A percentile compares a stretch with the other conserved stretches of the same genome.
These are phyloP conservation scores for Drosophila yooni DNA, from an alignment of 2,888 invertebrate genomes.

Conservation along the genomic window DNA sequence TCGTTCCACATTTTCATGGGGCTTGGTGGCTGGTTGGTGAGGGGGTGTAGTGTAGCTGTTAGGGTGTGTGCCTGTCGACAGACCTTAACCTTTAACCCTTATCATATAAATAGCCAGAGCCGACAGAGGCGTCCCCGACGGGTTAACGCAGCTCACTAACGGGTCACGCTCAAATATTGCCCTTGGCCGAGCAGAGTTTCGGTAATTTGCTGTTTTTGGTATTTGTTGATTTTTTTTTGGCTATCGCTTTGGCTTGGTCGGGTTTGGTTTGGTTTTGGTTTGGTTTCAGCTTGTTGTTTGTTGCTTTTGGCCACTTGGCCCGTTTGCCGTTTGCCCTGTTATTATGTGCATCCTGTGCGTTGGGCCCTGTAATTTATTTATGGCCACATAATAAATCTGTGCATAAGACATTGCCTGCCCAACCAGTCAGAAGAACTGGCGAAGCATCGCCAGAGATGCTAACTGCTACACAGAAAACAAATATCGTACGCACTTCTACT, in stretches of 20 bases:
- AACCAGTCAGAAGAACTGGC: conserved; percentile 41
- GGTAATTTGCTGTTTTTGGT: conserved; percentile 43
- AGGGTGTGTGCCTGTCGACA: conserved; percentile 59
- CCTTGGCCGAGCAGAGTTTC: conserved; percentile 53
- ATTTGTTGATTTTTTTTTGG: conserved; percentile 1
- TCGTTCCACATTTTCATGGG: conserved; percentile 61
- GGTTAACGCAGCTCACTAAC: conserved; percentile 45
- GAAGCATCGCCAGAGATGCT: background rate
- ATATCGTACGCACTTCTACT: background rate
- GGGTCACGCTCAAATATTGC: conserved; percentile 47
- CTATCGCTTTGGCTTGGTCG: conserved; percentile 10
- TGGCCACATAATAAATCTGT: conserved; percentile 83
- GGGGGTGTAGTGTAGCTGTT: background rate
- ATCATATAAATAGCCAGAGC: conserved; percentile 62
- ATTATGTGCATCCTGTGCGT: conserved; percentile 64
- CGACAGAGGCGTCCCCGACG: conserved; percentile 5
- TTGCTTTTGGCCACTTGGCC: conserved; percentile 23
- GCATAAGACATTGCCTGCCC: conserved; percentile 75
- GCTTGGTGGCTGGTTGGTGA: conserved; percentile 2
- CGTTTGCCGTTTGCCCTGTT: conserved; percentile 36
- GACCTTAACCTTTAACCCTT: conserved; percentile 69
- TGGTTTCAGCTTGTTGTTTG: conserved; percentile 16
- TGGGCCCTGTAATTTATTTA: conserved; percentile 81
- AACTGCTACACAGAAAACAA: conserved; percentile 3
- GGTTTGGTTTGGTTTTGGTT: conserved; percentile 24